These are phyloP conservation scores for Campoplex nolae DNA, from an alignment of 2,888 invertebrate species.

Conservation along the genomic window DNA sequence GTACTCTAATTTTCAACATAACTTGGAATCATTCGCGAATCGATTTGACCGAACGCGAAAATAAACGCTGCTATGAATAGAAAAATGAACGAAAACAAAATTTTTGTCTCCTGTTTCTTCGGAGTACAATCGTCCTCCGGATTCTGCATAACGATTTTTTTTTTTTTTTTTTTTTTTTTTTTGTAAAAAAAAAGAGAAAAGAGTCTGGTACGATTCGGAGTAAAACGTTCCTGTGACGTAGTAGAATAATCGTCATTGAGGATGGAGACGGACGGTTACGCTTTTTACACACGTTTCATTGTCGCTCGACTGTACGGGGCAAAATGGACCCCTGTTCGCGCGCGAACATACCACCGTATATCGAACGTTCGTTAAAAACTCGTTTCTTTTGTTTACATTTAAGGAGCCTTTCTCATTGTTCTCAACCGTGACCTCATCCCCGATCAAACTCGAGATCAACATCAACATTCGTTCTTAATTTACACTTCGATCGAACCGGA, in stretches of 20 bases:
- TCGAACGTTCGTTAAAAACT: background rate
- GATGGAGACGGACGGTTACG: conserved; percentile 27
- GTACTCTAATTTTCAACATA: background rate
- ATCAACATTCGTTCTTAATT: background rate
- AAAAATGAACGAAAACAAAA: background rate
- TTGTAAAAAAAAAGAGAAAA: background rate
- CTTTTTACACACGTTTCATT: conserved; percentile 36
- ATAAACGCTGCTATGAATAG: background rate
- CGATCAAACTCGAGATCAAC: background rate
- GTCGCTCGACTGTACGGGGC: conserved; percentile 33
- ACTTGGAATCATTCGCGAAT: conserved; percentile 3
- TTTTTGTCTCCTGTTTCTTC: conserved; percentile 11
- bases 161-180: background rate
- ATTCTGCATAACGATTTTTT: background rate
- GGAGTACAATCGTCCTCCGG: background rate
- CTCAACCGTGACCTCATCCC: background rate
- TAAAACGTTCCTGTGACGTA: conserved; percentile 9
- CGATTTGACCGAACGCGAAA: background rate
- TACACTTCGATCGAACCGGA: background rate
- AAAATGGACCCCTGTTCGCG: conserved; percentile 23
- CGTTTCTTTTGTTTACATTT: conserved; percentile 12
- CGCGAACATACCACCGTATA: too few species aligned
- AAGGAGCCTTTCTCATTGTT: background rate
- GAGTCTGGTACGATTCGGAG: background rate
- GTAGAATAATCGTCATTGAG: conserved; percentile 9